Evolutionary conservation across 2,888 invertebrate genomes (phyloP).

Genomic region (Boloria selene): DNA sequence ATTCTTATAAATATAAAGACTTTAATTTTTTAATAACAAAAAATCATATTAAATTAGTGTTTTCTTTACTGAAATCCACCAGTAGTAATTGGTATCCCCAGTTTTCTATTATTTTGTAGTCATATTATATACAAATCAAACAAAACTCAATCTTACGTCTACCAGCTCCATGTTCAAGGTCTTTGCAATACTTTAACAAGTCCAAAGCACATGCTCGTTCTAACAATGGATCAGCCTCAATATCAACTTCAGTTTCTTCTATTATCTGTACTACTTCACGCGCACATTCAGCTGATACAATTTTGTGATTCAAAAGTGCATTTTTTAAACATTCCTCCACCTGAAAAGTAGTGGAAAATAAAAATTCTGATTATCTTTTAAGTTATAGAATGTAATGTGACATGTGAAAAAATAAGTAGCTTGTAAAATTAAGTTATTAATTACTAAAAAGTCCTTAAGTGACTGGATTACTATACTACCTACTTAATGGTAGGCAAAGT

Average conservation of each 20-base stretch:
- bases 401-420: too few species aligned
- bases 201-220: conserved; percentile 94
- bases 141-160: conserved; percentile 85
- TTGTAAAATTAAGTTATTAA: too few species aligned
- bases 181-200: conserved; percentile 89
- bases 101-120: too few species aligned
- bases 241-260: conserved; percentile 94
- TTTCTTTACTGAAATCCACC: neutral
- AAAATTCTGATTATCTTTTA: neutral
- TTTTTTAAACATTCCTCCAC: conserved; percentile 96
- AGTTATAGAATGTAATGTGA: too few species aligned
- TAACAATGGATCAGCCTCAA: conserved; percentile 96
- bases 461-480: too few species aligned
- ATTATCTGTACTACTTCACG: conserved; percentile 94
- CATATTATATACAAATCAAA: neutral
- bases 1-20: too few species aligned
- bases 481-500: too few species aligned
- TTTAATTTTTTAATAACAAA: too few species aligned
- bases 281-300: conserved; percentile 89
- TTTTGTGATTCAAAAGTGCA: conserved; percentile 87
- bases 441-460: too few species aligned
- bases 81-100: too few species aligned
- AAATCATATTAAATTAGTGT: too few species aligned
- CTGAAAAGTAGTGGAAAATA: conserved; percentile 61
- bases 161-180: conserved; percentile 93